A percentile compares a stretch with the other conserved stretches of the same genome.
These are phyloP conservation scores for Strigamia crassipes DNA, from an alignment of 2,888 invertebrate genomes.

Conservation along the genomic window DNA sequence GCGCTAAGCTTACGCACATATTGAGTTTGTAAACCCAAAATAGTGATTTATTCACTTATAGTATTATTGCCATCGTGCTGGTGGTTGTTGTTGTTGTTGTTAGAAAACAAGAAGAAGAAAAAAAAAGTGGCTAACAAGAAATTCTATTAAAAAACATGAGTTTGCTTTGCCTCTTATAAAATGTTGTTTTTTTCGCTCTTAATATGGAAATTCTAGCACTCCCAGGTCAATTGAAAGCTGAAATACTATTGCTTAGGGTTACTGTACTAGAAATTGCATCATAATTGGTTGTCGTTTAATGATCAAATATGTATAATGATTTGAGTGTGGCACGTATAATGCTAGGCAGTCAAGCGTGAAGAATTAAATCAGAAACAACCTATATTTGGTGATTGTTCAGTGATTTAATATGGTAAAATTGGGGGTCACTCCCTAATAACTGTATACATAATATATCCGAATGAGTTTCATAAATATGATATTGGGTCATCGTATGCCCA, in stretches of 20 bases:
- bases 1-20: background rate
- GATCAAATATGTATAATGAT: background rate
- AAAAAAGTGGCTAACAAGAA: too few relatives aligned
- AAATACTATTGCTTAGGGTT: too few relatives aligned
- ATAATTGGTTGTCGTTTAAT: too few relatives aligned
- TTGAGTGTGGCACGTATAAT: background rate
- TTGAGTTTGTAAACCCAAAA: background rate
- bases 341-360: background rate
- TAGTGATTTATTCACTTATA: background rate
- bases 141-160: background rate
- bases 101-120: background rate
- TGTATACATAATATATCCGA: background rate
- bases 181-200: too few relatives aligned
- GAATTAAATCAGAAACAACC: background rate
- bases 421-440: background rate
- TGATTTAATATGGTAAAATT: background rate
- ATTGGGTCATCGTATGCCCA: too few relatives aligned
- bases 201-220: too few relatives aligned
- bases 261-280: too few relatives aligned
- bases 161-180: background rate
- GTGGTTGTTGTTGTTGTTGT: background rate
- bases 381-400: background rate
- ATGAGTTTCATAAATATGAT: background rate
- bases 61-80: background rate
- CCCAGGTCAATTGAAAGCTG: too few relatives aligned